A percentile compares a stretch with the other conserved stretches of the same genome.
Evolutionary conservation across 2,797 vertebrate genomes (phyloP).

Genomic region (Hypotaenidia okinawae): DNA sequence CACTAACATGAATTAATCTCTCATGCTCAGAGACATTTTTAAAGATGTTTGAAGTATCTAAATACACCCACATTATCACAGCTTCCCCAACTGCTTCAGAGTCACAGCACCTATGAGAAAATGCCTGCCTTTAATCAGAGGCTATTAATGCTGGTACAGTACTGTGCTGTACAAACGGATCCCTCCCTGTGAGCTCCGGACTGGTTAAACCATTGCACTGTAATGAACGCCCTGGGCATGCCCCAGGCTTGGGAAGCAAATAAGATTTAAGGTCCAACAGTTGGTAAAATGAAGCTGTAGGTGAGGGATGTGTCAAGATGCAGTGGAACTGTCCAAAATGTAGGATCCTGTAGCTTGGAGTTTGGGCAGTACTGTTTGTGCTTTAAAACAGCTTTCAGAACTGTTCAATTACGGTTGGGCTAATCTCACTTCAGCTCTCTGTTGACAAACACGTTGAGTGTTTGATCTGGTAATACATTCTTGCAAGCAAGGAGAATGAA

Average conservation of each 20-base stretch:
- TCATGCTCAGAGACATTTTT: background rate
- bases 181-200: background rate
- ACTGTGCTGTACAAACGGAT: background rate
- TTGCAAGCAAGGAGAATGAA: background rate
- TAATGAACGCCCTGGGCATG: background rate
- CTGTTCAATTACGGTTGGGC: background rate
- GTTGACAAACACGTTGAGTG: background rate
- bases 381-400: background rate
- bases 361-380: background rate
- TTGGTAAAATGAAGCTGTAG: background rate
- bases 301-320: background rate
- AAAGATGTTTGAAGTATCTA: background rate
- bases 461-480: background rate
- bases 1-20: background rate
- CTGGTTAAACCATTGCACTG: background rate
- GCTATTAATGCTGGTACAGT: background rate
- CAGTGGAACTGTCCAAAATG: background rate
- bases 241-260: background rate
- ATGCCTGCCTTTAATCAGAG: background rate
- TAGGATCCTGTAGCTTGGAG: background rate
- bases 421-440: background rate
- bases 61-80: background rate
- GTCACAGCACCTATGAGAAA: background rate
- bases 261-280: background rate
- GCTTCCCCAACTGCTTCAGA: background rate